Evolutionary conservation across 2,888 invertebrate species (phyloP), one percentile per base, ranked within the genome.

Genomic region (Melinaea menophilus): DNA sequence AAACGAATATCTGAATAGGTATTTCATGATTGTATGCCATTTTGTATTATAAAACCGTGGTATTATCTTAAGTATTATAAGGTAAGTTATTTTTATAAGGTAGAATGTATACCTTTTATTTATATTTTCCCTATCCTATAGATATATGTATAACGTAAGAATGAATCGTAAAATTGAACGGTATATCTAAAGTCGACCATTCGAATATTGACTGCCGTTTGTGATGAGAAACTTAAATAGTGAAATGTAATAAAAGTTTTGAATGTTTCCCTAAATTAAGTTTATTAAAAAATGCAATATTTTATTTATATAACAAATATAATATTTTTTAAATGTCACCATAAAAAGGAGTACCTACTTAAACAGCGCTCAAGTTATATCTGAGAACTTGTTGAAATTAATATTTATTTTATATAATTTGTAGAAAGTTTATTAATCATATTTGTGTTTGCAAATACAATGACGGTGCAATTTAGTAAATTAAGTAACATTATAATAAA

Each of bases 401-500:
- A 41, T 41, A 41, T 41, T 2, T 41, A 41, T 9, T 9, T 41
- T 41, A 37, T 37, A 41, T 41, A 9, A 7, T 9, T 3, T 3
- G 7, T 41, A 41, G 41, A 41, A 41, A 41, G 41, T 41, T 41
- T 41, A 41, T 9, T 41, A 41, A 41, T 9, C 11, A 41, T 11
- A 41, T 41, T 41, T 41, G 41, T 41, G 56, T 34, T 47, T 56
- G 61, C 62, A 67, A 67, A 63, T 65, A 67, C 54, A 63, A 65
- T 65, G 63, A 68, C 61, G 11, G 62, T 63, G 59, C 69, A 65
- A 70, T 69, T 66, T 63, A 55, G 58, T 65, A 68, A 67, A 71
- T 69, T 67, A 69, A 64, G 61, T 63, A 69, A 69, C 60, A 59
- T 68, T 63, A 62, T 69, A 66, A 69, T 67, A 68, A 56, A 68